Percentiles rank a stretch among this genome's conserved stretches.
These are phyloP conservation scores for Eurytoma adleriae DNA, from an alignment of 2,888 invertebrate species.

Conservation along the genomic window DNA sequence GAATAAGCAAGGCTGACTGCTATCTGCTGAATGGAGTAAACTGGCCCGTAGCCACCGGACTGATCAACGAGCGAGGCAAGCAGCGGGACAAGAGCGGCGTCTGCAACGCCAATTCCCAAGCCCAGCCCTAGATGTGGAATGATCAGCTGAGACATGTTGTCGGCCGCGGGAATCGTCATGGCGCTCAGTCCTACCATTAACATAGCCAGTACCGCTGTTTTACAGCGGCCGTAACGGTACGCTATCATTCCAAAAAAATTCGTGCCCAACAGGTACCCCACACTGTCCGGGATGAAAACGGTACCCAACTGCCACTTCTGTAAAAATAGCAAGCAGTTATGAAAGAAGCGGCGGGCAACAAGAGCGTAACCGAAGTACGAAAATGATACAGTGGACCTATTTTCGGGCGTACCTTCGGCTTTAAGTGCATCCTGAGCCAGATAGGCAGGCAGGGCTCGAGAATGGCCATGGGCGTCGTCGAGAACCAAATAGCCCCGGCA, in stretches of 20 bases:
- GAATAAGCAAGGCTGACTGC: conserved; percentile 89
- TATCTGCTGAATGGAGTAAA: conserved; percentile 90
- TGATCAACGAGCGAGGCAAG: conserved; percentile 86
- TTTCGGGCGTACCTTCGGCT: conserved; percentile 78
- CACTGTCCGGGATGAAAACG: conserved; percentile 90
- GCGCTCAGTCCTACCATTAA: conserved; percentile 82
- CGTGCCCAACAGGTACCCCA: conserved; percentile 89
- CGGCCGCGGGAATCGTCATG: conserved; percentile 82
- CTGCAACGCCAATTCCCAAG: conserved; percentile 88
- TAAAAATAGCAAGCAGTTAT: not conserved
- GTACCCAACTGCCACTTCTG: conserved; percentile 87
- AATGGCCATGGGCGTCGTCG: conserved; percentile 89
- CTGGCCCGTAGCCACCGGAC: conserved; percentile 84
- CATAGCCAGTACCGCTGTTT: conserved; percentile 81
- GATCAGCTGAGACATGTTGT: conserved; percentile 80
- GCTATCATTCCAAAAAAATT: conserved; percentile 86
- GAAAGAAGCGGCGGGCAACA: too few relatives aligned
- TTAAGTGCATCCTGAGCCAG: conserved; percentile 84
- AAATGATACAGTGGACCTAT: too few relatives aligned
- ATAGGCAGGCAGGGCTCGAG: conserved; percentile 90
- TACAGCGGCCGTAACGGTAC: conserved; percentile 81
- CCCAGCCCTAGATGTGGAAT: conserved; percentile 89
- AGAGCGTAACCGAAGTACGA: too few relatives aligned
- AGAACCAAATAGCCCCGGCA: conserved; percentile 84
- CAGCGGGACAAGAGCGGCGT: conserved; percentile 88